Percentiles rank a stretch among this genome's conserved stretches.
phyloP scores from a whole-genome alignment of 2,888 invertebrate genomes.

The Machimus rusticus region DNA sequence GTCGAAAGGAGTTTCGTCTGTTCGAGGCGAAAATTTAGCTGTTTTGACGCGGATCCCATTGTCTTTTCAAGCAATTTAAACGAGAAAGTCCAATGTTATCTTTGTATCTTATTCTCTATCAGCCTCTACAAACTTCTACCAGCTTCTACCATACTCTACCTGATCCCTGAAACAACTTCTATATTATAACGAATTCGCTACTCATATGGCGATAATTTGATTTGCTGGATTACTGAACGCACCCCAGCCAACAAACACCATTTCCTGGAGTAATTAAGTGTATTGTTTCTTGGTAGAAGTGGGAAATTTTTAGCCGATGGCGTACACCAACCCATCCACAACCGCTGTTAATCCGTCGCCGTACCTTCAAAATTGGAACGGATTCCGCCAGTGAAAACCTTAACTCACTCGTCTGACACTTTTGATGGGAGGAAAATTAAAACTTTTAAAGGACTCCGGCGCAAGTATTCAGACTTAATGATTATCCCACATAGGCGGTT shows the following conservation, averaged over 20 bases:
- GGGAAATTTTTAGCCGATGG: not conserved
- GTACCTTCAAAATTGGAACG: not conserved
- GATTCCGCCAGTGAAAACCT: not conserved
- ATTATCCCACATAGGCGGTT: not conserved
- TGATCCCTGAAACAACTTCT: not conserved
- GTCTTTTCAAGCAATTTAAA: not conserved
- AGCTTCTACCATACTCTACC: not conserved
- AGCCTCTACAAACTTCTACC: not conserved
- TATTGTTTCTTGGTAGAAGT: not conserved
- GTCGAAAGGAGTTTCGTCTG: not conserved
- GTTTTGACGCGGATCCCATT: not conserved
- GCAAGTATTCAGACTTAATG: not conserved
- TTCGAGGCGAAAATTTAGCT: not conserved
- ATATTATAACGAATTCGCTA: not conserved
- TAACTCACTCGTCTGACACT: not conserved
- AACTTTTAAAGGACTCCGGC: not conserved
- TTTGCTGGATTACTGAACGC: not conserved
- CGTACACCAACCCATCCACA: not conserved
- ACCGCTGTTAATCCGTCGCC: not conserved
- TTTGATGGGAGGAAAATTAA: slow-evolving; percentile 11
- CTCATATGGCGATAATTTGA: not conserved
- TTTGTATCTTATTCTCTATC: not conserved
- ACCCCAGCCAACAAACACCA: not conserved
- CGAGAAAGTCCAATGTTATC: not conserved
- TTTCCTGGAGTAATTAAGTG: not conserved